Conservation (phyloP, 2,113 vertebrate genomes). For the Megaptera novaeangliae region DNA sequence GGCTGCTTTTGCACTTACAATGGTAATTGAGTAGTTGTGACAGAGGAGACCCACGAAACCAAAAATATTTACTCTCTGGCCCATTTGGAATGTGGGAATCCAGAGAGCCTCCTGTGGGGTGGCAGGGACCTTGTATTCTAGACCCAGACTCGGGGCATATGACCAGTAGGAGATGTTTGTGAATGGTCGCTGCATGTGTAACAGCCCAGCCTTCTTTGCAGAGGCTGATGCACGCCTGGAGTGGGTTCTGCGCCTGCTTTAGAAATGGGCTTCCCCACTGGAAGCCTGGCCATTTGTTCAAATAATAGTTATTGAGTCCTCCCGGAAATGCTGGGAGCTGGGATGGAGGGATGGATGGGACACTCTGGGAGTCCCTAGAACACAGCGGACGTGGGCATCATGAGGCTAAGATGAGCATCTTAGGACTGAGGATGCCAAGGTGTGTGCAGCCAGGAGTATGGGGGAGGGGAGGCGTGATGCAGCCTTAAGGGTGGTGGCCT, state of each 20-base stretch:
- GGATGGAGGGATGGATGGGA: neutral
- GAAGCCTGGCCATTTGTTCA: neutral
- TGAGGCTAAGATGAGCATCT: neutral
- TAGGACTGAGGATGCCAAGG: neutral
- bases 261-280: neutral
- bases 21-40: neutral
- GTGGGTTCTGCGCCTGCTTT: neutral
- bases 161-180: neutral
- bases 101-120: neutral
- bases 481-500: neutral
- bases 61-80: neutral
- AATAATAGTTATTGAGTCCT: neutral
- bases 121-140: neutral
- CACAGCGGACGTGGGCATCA: neutral
- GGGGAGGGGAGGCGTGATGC: too few relatives aligned
- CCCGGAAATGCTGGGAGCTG: neutral
- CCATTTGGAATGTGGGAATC: neutral
- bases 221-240: neutral
- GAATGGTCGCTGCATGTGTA: neutral
- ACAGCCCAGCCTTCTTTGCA: neutral
- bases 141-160: rapidly evolving
- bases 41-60: neutral
- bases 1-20: neutral
- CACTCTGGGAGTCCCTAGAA: neutral
- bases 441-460: neutral